A percentile compares a stretch with the other conserved stretches of the same genome.
These are phyloP conservation scores for Chymomyza fuscimana DNA, from an alignment of 2,888 invertebrate species.

Conservation along the genomic window DNA sequence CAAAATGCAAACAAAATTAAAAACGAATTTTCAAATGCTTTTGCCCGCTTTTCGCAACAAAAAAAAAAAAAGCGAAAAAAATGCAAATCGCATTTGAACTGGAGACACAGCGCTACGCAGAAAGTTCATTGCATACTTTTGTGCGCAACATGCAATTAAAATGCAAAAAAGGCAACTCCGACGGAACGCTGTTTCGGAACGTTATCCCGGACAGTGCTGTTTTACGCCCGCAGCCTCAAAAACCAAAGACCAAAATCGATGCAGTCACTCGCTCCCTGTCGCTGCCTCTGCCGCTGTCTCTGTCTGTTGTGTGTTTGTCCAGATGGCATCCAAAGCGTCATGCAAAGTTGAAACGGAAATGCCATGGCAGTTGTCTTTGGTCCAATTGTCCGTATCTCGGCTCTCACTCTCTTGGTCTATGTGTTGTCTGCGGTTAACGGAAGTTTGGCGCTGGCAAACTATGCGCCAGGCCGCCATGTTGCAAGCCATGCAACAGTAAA, in stretches of 20 bases:
- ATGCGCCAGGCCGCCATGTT: slow-evolving; percentile 25
- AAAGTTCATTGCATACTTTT: slow-evolving; percentile 66
- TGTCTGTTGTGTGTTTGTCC: slow-evolving; percentile 1
- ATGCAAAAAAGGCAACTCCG: slow-evolving; percentile 62
- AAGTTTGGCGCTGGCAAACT: slow-evolving; percentile 45
- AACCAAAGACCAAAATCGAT: slow-evolving; percentile 68
- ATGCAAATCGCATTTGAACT: slow-evolving; percentile 69
- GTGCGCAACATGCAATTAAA: slow-evolving; percentile 71
- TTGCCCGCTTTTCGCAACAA: slow-evolving; percentile 11
- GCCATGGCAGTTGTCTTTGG: slow-evolving; percentile 12
- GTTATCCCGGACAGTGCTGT: not conserved
- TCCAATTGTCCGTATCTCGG: slow-evolving; percentile 16
- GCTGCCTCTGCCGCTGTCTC: not conserved
- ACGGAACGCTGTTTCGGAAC: not conserved
- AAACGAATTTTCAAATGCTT: slow-evolving; percentile 63
- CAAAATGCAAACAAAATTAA: slow-evolving; percentile 67
- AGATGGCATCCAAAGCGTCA: not conserved
- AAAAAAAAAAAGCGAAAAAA: slow-evolving; percentile 34
- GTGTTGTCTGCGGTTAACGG: slow-evolving; percentile 67
- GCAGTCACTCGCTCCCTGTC: slow-evolving; percentile 21
- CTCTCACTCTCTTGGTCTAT: slow-evolving; percentile 39
- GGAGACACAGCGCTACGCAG: slow-evolving; percentile 22
- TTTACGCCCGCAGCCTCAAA: slow-evolving; percentile 23
- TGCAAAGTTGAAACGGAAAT: slow-evolving; percentile 60
- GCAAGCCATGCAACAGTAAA: slow-evolving; percentile 6